phyloP scores from a whole-genome alignment of 1,140 invertebrate genomes.

The Bacillus rossius region DNA sequence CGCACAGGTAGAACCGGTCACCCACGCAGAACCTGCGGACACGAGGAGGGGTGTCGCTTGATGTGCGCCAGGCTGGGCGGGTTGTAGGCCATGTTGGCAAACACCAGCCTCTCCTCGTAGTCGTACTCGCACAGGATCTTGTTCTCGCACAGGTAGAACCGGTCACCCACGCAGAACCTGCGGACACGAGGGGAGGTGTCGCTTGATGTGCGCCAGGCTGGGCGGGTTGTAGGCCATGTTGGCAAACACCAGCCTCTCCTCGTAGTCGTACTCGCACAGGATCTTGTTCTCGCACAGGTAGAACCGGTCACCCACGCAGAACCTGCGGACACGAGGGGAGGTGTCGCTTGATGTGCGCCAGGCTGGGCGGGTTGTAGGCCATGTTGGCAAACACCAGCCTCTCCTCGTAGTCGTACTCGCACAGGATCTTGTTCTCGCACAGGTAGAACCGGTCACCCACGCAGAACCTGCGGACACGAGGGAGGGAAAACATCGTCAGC shows the following conservation, averaged over 20 bases:
- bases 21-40: neutral
- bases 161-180: neutral
- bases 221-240: constrained; percentile 89
- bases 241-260: constrained; percentile 85
- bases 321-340: constrained; percentile 55
- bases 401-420: constrained; percentile 96
- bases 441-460: constrained; percentile 95
- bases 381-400: constrained; percentile 85
- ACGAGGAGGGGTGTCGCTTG: too few relatives aligned
- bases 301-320: constrained; percentile 94
- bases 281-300: constrained; percentile 97
- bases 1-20: too few relatives aligned
- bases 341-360: constrained; percentile 60
- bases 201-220: constrained; percentile 67
- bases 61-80: too few relatives aligned
- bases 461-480: constrained; percentile 79
- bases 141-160: too few relatives aligned
- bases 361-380: constrained; percentile 80
- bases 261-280: constrained; percentile 95
- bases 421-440: constrained; percentile 95
- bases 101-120: too few relatives aligned
- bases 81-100: too few relatives aligned
- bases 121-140: too few relatives aligned
- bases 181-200: constrained; percentile 5
- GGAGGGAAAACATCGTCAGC: too few relatives aligned